phyloP scores from a whole-genome alignment of 2,888 invertebrate species.

The Liopterus haemorrhoidalis region DNA sequence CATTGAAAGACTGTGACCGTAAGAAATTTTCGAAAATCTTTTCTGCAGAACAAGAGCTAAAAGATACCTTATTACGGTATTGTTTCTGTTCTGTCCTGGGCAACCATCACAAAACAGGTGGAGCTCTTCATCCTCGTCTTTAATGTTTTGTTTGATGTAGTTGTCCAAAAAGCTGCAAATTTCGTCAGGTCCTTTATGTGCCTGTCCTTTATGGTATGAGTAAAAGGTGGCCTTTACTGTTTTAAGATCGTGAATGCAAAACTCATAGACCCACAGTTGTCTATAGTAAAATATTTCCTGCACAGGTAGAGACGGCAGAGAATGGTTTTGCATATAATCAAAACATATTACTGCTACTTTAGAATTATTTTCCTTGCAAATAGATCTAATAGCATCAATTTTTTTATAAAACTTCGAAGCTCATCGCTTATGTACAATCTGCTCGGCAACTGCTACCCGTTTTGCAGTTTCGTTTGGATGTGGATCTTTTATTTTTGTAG shows the following conservation, averaged over 20 bases:
- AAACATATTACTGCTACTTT: conserved; percentile 24
- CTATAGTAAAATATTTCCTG: conserved; percentile 31
- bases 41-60: too few species aligned
- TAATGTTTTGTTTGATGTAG: too few species aligned
- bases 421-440: too few species aligned
- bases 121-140: too few species aligned
- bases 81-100: too few species aligned
- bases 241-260: conserved; percentile 26
- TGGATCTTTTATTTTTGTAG: conserved; percentile 22
- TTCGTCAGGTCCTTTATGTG: conserved; percentile 17
- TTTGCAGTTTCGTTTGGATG: conserved; percentile 23
- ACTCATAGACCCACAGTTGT: conserved; percentile 27
- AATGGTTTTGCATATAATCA: conserved; percentile 30
- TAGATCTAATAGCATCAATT: too few species aligned
- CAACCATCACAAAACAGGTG: too few species aligned
- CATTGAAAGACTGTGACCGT: too few species aligned
- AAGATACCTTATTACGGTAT: too few species aligned
- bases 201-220: conserved; percentile 22
- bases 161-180: conserved; percentile 15
- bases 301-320: conserved; percentile 27
- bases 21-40: too few species aligned
- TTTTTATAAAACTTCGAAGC: conserved; percentile 27
- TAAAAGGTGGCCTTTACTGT: conserved; percentile 16
- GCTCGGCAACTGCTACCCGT: conserved; percentile 24
- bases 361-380: conserved; percentile 9